Evolutionary conservation across 2,888 invertebrate species (phyloP), one percentile per base, ranked within the genome.

Genomic region (Mylabris sibirica): DNA sequence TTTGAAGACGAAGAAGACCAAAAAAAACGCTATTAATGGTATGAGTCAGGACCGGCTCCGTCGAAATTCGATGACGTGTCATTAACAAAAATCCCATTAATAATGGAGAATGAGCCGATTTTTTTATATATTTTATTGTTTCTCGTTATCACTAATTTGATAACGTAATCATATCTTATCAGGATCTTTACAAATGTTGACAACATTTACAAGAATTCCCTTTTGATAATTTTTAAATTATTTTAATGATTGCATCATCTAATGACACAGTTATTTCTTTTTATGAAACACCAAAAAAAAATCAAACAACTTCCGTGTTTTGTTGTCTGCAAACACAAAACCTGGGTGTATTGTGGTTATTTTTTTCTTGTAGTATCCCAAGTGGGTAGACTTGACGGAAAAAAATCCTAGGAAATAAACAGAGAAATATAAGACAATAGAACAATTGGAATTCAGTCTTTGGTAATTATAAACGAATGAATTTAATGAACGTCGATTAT

Each of bases 401-500:
- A 49, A 9, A 44, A 44, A 30, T 6, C 17, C n/a, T 3, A 44
- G 17, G n/a, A 44, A 49, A 49, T 20, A 22, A 11, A 2, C 0
- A 9, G 1, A 9, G 49, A 49, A 49, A 20, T 5, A 49, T 5
- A 49, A 49, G 3, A 49, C 49, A 49, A 49, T 49, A 49, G 49
- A 49, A 49, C 49, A 49, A 20, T 49, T 49, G 49, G 49, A 49
- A 49, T 20, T 49, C 49, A 20, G 20, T 11, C 20, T 20, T 49
- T 49, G 49, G 49, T 20, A 49, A 49, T 49, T 49, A 49, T 20
- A 49, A 49, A 20, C 20, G 49, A 49, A 49, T 49, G 49, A 49
- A 49, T 49, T 44, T 6, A n/a, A 44, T n/a, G 14, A 11, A 30
- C 8, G 44, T 20, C 17, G 17, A 49, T 49, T 49, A 22, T 20